Base-by-base conservation (phyloP, 2,113 vertebrate genomes). In the Salvelinus sp. region DNA sequence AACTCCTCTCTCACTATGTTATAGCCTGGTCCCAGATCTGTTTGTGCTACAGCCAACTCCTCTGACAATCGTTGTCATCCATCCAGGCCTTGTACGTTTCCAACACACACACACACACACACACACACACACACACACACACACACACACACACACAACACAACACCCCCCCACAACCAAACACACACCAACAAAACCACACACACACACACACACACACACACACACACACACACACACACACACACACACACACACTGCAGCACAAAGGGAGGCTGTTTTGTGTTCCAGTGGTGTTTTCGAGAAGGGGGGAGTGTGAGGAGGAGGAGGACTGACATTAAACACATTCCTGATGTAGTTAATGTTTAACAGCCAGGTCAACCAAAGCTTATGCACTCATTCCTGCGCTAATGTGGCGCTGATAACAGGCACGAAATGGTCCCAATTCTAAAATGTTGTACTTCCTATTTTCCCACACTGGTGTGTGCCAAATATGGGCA, bases 401-500 rank as follows among this genome's bases (percentile, higher is more conserved):
- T 64, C 4, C 28, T 47, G 22, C 23, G 62, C 60, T 73, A 22
- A 28, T 57, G 64, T 63, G 12, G 9, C 14, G 1, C 25, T 66
- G 64, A 27, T 66, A 30, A 13, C 64, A 66, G 23, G 64, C 23
- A 22, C n/a, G 2, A 63, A 63, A 63, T 14, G 4, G 2, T 14
- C 64, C 22, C 23, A 66, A 9, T 66, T 66, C 23, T 66, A 9
- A 27, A 7, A 66, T 66, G 28, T 13, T 14, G 64, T 22, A 22
- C 23, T 63, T 63, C 23, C 16, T 63, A 25, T 63, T 63, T 22
- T 22, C 12, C 23, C 60, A n/a, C n/a, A 25, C 60, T 10, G 25
- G 22, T 83, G 63, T 82, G 78, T 73, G 88, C 89, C 89, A 91
- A 89, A 86, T 22, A 62, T 22, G 3, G 84, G 81, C 44, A 1